Evolutionary conservation across 1,140 invertebrate genomes (phyloP).

Genomic region (Cheumatopsyche charites): DNA sequence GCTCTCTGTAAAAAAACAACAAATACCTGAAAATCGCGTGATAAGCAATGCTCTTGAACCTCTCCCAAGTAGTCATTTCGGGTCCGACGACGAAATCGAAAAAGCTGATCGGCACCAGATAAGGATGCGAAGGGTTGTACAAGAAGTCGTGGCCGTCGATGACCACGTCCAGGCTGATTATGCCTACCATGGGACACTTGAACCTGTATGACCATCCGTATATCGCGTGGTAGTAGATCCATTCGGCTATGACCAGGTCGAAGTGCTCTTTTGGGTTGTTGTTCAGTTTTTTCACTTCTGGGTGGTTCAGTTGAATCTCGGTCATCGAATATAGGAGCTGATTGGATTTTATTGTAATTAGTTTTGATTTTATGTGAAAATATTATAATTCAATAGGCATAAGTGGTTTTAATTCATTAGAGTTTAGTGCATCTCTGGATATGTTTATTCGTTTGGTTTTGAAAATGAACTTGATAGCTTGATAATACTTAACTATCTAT

Average conservation of each 20-base stretch:
- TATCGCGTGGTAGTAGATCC: constrained; percentile 35
- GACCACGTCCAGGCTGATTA: constrained; percentile 43
- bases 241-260: constrained; percentile 50
- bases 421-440: no score
- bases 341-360: neutral
- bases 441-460: no score
- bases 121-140: constrained; percentile 30
- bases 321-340: constrained; percentile 1
- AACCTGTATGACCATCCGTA: constrained; percentile 49
- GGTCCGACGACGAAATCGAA: constrained; percentile 2
- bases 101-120: neutral
- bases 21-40: constrained; percentile 7
- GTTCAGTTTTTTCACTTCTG: constrained; percentile 47
- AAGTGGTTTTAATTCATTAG: no score
- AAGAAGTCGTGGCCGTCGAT: constrained; percentile 35
- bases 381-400: no score
- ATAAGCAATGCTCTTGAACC: constrained; percentile 26
- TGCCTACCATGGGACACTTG: constrained; percentile 49
- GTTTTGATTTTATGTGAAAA: no score
- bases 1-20: neutral
- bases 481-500: no score
- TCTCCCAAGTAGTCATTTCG: constrained; percentile 17
- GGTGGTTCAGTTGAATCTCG: constrained; percentile 40
- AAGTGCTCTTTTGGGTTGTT: constrained; percentile 47
- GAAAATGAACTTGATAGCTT: no score